Evolutionary conservation across 2,797 vertebrate species (phyloP), one percentile per base, ranked within the genome.

Genomic region (Podarcis lilfordi): DNA sequence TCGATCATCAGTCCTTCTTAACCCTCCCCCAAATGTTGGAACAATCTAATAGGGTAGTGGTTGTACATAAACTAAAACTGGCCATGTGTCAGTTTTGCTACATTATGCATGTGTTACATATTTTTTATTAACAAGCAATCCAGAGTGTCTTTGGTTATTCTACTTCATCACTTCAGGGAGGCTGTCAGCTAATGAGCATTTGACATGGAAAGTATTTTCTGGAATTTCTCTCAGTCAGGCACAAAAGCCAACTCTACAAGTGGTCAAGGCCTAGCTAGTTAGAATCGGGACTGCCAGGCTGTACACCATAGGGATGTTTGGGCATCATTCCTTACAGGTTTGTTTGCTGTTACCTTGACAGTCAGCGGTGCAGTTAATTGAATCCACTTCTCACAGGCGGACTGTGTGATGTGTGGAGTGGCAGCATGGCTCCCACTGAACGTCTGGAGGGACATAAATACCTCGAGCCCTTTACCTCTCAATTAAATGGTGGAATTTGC

Each of bases 261-360:
- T 1, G 29, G 6, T 0, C 0, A 0, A 15, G 80, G 43, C 84
- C 84, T 45, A 11, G 0, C 0, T 59, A 87, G 86, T 74, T 91
- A 85, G 37, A 88, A 75, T 81, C 75, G 75, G 79, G 80, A 35
- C 1, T 84, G 84, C 90, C 89, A 80, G 90, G 84, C 92, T 82
- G 8, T 0, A 74, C 45, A 81, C 32, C 27, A 74, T 78, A 45
- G 59, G 80, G 84, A 11, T 8, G 0, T 59, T 86, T 93, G 86
- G 0, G 0, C 25, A 66, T 92, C 80, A 25, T 78, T 87, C 43
- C 85, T 3, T 0, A 0, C 0, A 10, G n/a, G 77, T 86, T 86
- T 88, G 35, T 81, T 74, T 0, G 4, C 88, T 90, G 82, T 87
- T 85, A 2, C 75, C n/a, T 88, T 35, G 88, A 80, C 43, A 23